phyloP scores from a whole-genome alignment of 2,113 vertebrate genomes.

The Opisthocomus hoazin region DNA sequence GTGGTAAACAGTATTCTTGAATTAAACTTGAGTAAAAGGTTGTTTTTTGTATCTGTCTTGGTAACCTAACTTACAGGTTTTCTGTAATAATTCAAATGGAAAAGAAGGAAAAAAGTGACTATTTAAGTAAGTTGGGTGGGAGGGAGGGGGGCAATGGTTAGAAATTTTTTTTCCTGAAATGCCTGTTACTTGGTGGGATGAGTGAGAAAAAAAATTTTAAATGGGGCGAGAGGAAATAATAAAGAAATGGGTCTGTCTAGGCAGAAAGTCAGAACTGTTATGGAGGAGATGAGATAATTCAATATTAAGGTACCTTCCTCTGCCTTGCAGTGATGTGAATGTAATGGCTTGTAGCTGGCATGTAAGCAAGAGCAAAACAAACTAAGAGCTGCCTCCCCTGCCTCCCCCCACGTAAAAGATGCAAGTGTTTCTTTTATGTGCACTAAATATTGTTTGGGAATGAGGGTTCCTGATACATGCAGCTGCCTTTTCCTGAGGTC shows the following conservation, averaged over 20 bases:
- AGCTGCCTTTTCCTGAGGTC: neutral
- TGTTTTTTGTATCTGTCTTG: neutral
- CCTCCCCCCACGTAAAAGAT: no score
- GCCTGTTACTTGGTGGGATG: neutral
- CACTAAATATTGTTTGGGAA: neutral
- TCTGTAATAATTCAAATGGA: neutral
- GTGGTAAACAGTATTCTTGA: neutral
- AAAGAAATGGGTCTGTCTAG: neutral
- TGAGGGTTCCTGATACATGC: neutral
- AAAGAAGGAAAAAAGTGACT: neutral
- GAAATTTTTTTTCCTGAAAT: neutral
- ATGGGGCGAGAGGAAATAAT: neutral
- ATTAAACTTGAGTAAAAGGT: neutral
- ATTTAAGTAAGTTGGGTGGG: neutral
- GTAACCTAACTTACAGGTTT: neutral
- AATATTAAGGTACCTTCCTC: neutral
- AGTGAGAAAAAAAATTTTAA: neutral
- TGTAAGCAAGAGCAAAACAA: neutral
- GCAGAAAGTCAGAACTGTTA: neutral
- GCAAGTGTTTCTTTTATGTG: neutral
- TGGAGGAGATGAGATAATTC: neutral
- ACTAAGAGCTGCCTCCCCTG: neutral
- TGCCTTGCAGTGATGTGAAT: neutral
- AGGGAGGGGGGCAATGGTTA: no score
- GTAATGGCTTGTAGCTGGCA: neutral